These are phyloP conservation scores for Gallinago solitaria DNA, from an alignment of 2,797 vertebrate species.

Conservation along the genomic window DNA sequence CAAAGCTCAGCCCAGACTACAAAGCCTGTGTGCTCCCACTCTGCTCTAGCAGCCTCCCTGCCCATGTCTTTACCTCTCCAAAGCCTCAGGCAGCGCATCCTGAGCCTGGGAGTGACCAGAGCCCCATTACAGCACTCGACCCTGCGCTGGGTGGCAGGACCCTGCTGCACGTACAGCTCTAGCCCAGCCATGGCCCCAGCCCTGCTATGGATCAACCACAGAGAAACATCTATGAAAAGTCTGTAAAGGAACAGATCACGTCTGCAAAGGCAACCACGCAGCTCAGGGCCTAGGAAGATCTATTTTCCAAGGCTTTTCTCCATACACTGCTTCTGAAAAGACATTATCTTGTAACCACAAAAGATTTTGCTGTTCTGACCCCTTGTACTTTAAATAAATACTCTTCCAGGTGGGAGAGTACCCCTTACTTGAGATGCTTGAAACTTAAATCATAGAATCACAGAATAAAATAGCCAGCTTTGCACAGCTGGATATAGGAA, in stretches of 20 bases:
- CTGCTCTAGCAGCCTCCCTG: neutral
- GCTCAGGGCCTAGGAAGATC: neutral
- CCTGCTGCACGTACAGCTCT: neutral
- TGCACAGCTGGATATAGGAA: neutral
- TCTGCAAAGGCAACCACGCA: neutral
- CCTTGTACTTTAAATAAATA: neutral
- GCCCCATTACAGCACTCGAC: neutral
- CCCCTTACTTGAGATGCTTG: neutral
- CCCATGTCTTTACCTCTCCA: neutral
- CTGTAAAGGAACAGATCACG: neutral
- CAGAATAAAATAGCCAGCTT: neutral
- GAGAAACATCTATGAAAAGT: neutral
- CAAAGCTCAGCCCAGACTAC: neutral
- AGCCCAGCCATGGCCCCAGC: neutral
- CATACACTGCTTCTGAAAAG: neutral
- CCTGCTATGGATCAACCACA: neutral
- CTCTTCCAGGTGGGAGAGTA: neutral
- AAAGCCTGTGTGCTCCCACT: neutral
- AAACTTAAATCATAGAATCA: neutral
- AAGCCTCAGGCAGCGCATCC: neutral
- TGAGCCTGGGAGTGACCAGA: rapidly evolving
- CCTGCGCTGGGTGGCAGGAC: neutral
- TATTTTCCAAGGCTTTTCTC: neutral
- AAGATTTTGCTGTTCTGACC: neutral
- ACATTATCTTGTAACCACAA: neutral